A percentile compares a stretch with the other conserved stretches of the same genome.
Conservation (phyloP, 2,888 invertebrate species). For the Trichopria drosophilae region DNA sequence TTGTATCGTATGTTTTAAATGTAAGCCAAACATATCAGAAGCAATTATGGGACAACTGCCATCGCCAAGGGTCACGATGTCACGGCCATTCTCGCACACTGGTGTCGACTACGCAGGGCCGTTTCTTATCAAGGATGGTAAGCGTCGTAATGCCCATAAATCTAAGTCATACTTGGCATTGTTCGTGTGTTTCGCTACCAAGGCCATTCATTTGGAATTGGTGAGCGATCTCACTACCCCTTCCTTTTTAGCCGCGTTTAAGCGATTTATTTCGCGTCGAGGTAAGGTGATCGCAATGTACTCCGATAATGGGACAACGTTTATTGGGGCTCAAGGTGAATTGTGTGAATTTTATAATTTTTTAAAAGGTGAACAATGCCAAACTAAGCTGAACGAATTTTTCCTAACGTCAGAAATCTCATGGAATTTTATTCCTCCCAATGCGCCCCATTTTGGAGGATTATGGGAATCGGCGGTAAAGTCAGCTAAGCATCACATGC, state of each 20-base stretch:
- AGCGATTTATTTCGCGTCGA: neutral
- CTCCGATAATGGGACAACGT: neutral
- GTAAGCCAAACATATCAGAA: neutral
- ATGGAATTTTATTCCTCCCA: too few species aligned
- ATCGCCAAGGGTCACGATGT: neutral
- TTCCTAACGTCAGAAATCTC: neutral
- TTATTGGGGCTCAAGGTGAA: neutral
- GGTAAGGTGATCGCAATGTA: neutral
- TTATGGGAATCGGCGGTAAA: neutral
- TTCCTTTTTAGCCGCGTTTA: neutral
- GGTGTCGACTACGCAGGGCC: neutral
- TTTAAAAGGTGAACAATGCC: neutral
- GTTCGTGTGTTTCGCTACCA: neutral
- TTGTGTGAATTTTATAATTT: neutral
- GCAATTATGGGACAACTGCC: neutral
- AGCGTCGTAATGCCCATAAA: neutral
- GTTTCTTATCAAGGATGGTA: neutral
- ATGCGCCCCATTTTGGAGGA: too few species aligned
- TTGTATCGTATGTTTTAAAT: neutral
- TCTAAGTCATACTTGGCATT: too few species aligned
- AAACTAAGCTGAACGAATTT: too few species aligned
- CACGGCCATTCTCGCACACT: neutral
- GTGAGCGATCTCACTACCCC: neutral
- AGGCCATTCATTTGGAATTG: too few species aligned
- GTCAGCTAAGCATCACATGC: neutral